Evolutionary conservation across 2,113 vertebrate species (phyloP).

Genomic region (Gymnocephalus cernua): DNA sequence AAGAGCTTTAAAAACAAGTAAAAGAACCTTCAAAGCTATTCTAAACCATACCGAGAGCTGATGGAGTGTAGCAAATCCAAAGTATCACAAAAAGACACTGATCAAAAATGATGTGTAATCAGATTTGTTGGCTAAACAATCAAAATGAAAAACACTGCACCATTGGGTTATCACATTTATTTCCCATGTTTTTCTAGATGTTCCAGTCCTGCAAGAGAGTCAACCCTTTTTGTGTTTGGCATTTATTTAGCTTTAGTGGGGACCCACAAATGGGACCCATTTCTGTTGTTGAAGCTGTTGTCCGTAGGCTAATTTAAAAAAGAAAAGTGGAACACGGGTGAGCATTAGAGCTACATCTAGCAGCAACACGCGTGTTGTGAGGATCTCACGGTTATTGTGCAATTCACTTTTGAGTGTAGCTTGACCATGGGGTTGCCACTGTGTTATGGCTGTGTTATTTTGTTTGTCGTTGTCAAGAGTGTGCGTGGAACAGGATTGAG

Average conservation of each 20-base stretch:
- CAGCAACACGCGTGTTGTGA: no score
- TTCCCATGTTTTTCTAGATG: conserved; percentile 52
- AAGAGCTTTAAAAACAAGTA: no score
- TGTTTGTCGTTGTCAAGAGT: conserved; percentile 7
- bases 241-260: conserved; percentile 15
- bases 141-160: no score
- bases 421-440: background rate
- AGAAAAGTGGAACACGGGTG: no score
- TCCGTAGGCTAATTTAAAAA: background rate
- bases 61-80: background rate
- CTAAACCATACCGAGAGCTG: no score
- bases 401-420: background rate
- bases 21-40: no score
- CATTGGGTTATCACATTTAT: conserved; percentile 18
- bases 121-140: background rate
- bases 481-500: conserved; percentile 32
- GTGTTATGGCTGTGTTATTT: conserved; percentile 5
- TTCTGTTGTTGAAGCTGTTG: background rate
- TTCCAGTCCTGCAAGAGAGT: conserved; percentile 43
- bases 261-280: conserved; percentile 5
- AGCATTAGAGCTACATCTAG: background rate
- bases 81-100: background rate
- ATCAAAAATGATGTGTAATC: background rate
- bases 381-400: background rate
- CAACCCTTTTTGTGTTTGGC: background rate